Conservation (phyloP, 2,888 invertebrate genomes). For the Ormyrus pomaceus region DNA sequence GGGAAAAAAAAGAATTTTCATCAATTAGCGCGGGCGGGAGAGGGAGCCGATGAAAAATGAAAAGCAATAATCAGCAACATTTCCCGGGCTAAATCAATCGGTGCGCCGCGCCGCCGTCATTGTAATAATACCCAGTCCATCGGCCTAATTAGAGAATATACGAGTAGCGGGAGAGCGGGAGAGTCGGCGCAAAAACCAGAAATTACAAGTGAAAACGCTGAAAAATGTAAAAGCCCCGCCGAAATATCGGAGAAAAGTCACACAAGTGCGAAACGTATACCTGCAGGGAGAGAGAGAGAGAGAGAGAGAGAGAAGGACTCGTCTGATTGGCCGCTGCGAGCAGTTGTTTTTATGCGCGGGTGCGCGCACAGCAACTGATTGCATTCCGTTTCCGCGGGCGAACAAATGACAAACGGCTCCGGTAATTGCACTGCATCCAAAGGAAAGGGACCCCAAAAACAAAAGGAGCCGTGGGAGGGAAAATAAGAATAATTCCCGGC, state of each 20-base stretch:
- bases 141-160: constrained; percentile 47
- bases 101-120: background rate
- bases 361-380: constrained; percentile 61
- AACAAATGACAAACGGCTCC: constrained; percentile 69
- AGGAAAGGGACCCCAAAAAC: constrained; percentile 54
- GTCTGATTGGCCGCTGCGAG: constrained; percentile 61
- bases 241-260: constrained; percentile 32
- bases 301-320: constrained; percentile 1
- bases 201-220: constrained; percentile 39
- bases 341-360: constrained; percentile 57
- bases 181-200: background rate
- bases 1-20: no score
- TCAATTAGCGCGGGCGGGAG: background rate
- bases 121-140: constrained; percentile 22
- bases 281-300: background rate
- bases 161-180: background rate
- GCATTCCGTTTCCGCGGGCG: constrained; percentile 63
- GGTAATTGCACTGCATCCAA: constrained; percentile 51
- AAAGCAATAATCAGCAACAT: constrained; percentile 6
- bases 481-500: constrained; percentile 5
- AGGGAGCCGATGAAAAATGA: constrained; percentile 15
- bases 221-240: constrained; percentile 39
- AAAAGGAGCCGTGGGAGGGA: constrained; percentile 10
- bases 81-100: constrained; percentile 19
- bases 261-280: constrained; percentile 12